Percentiles rank a stretch among this genome's conserved stretches.
These are phyloP conservation scores for Apoda limacodes DNA, from an alignment of 2,888 invertebrate genomes.

Conservation along the genomic window DNA sequence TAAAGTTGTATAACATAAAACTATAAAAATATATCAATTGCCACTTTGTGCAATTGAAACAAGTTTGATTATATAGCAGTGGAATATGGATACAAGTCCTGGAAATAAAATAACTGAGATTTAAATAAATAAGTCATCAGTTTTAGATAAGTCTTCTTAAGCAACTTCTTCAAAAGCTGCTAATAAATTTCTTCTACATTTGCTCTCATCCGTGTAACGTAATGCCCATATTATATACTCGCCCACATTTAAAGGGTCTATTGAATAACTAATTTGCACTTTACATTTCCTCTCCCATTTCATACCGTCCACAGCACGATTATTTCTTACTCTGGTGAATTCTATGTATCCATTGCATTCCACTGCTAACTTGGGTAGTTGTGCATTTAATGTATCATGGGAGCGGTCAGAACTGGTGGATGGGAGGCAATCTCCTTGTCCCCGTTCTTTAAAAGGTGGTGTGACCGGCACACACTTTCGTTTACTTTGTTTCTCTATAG, in stretches of 20 bases:
- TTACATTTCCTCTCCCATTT: slow-evolving; percentile 74
- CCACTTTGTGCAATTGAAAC: too few relatives aligned
- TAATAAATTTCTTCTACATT: slow-evolving; percentile 69
- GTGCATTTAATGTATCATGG: slow-evolving; percentile 48
- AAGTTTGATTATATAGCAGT: too few relatives aligned
- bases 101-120: too few relatives aligned
- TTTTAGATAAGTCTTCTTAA: slow-evolving; percentile 26
- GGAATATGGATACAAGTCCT: too few relatives aligned
- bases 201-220: slow-evolving; percentile 71
- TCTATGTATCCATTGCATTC: slow-evolving; percentile 60
- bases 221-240: slow-evolving; percentile 72
- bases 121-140: too few relatives aligned
- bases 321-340: slow-evolving; percentile 49
- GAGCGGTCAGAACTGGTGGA: slow-evolving; percentile 53
- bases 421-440: slow-evolving; percentile 59
- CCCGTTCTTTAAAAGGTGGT: slow-evolving; percentile 49
- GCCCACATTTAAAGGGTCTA: slow-evolving; percentile 57
- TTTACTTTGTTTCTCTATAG: slow-evolving; percentile 27
- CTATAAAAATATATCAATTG: too few relatives aligned
- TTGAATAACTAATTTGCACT: slow-evolving; percentile 72
- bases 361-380: slow-evolving; percentile 50
- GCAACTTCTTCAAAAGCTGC: slow-evolving; percentile 59
- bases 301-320: slow-evolving; percentile 44
- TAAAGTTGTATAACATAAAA: too few relatives aligned
- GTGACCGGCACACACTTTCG: slow-evolving; percentile 42